A percentile compares a stretch with the other conserved stretches of the same genome.
phyloP scores from a whole-genome alignment of 2,888 invertebrate species.

The Acanthosepion pharaonis region DNA sequence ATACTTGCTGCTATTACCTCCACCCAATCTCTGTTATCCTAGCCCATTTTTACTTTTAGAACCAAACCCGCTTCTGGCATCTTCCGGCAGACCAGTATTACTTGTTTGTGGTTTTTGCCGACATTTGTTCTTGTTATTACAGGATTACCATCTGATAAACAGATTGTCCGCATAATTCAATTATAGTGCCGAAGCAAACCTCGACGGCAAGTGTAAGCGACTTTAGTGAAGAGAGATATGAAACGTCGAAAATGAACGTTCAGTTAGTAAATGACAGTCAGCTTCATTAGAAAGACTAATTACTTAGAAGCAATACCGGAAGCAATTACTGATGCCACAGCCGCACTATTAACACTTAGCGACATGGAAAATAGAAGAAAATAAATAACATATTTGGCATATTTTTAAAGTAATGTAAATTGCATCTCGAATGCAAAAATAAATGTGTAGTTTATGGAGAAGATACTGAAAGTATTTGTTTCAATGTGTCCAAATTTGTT shows the following conservation, averaged over 20 bases:
- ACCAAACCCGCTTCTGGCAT: not conserved
- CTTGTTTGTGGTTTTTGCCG: not conserved
- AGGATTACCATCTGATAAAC: constrained; percentile 56
- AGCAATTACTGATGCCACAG: too few species aligned
- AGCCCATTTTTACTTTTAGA: not conserved
- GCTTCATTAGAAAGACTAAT: not conserved
- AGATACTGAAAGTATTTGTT: too few species aligned
- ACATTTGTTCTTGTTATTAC: not conserved
- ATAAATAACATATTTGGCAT: too few species aligned
- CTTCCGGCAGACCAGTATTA: not conserved
- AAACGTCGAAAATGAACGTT: not conserved
- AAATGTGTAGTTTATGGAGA: too few species aligned
- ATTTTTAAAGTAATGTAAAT: too few species aligned
- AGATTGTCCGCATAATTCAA: not conserved
- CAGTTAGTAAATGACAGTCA: not conserved
- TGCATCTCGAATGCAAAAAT: too few species aligned
- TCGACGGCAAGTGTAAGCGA: not conserved
- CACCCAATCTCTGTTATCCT: not conserved
- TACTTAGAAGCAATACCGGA: too few species aligned
- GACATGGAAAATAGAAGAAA: too few species aligned
- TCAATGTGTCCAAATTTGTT: too few species aligned
- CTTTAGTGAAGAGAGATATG: not conserved
- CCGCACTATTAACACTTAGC: too few species aligned
- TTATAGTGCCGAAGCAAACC: not conserved
- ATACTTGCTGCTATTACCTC: not conserved